phyloP scores from a whole-genome alignment of 2,113 vertebrate genomes.

The Procavia capensis region DNA sequence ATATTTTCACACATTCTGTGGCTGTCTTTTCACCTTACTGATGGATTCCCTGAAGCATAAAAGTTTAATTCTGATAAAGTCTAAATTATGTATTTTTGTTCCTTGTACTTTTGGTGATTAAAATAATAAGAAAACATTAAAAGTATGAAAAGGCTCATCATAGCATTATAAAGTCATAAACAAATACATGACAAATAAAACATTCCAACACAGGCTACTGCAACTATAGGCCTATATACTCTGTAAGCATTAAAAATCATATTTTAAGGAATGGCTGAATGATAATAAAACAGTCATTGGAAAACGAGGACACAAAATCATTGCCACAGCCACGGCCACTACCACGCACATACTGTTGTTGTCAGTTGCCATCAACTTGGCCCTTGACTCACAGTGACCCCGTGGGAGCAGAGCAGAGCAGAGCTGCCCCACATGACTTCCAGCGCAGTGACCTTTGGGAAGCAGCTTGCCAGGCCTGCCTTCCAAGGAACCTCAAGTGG shows the following conservation, averaged over 20 bases:
- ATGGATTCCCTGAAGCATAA: not conserved
- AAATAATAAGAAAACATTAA: not conserved
- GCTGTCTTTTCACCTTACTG: not conserved
- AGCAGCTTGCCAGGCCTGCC: no score
- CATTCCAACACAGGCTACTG: not conserved
- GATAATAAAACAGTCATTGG: not conserved
- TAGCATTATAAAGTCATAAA: not conserved
- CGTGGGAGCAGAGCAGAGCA: not conserved
- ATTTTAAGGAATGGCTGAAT: conserved; percentile 7
- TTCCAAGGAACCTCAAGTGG: not conserved
- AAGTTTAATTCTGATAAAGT: not conserved
- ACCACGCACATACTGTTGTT: not conserved
- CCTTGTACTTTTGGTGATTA: not conserved
- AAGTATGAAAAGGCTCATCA: not conserved
- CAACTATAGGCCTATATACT: not conserved
- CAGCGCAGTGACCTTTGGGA: not conserved
- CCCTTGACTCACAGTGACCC: not conserved
- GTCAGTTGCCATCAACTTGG: not conserved
- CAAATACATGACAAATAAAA: not conserved
- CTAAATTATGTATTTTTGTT: not conserved
- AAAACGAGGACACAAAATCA: not conserved
- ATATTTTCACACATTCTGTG: not conserved
- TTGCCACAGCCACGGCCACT: no score
- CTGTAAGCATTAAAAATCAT: not conserved
- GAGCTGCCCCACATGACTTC: not conserved